A percentile compares a stretch with the other conserved stretches of the same genome.
phyloP scores from a whole-genome alignment of 2,888 invertebrate species.

The Microchrysa polita region DNA sequence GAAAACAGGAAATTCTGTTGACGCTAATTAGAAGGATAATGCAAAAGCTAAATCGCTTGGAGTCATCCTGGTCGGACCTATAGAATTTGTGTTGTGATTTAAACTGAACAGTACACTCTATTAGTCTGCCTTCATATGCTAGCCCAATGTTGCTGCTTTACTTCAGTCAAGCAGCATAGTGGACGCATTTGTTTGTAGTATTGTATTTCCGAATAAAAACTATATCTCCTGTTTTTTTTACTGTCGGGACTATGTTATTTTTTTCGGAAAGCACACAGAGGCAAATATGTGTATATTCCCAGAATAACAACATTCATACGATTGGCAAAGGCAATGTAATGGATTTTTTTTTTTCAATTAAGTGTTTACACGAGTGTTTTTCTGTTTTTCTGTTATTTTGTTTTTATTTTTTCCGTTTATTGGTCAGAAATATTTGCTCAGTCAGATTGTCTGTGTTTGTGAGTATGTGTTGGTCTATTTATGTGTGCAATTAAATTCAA shows the following conservation, averaged over 20 bases:
- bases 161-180: too few species aligned
- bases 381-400: neutral
- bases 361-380: conserved; percentile 32
- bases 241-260: too few species aligned
- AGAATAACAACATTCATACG: conserved; percentile 18
- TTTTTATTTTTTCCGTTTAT: conserved; percentile 10
- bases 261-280: too few species aligned
- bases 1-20: conserved; percentile 19
- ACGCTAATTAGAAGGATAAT: conserved; percentile 28
- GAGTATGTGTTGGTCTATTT: too few species aligned
- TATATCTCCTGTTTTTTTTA: too few species aligned
- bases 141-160: too few species aligned
- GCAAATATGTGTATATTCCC: too few species aligned
- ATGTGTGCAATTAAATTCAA: conserved; percentile 12
- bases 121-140: too few species aligned
- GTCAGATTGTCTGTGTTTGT: neutral
- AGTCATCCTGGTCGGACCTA: neutral
- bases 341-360: conserved; percentile 44
- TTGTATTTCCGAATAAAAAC: too few species aligned
- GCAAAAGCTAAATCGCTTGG: conserved; percentile 10
- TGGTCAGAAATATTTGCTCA: conserved; percentile 19
- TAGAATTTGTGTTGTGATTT: too few species aligned
- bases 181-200: too few species aligned
- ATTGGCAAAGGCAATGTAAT: conserved; percentile 24
- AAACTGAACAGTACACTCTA: too few species aligned